A percentile compares a stretch with the other conserved stretches of the same genome.
phyloP scores from a whole-genome alignment of 2,797 vertebrate species.

The Bradypodion ventrale region DNA sequence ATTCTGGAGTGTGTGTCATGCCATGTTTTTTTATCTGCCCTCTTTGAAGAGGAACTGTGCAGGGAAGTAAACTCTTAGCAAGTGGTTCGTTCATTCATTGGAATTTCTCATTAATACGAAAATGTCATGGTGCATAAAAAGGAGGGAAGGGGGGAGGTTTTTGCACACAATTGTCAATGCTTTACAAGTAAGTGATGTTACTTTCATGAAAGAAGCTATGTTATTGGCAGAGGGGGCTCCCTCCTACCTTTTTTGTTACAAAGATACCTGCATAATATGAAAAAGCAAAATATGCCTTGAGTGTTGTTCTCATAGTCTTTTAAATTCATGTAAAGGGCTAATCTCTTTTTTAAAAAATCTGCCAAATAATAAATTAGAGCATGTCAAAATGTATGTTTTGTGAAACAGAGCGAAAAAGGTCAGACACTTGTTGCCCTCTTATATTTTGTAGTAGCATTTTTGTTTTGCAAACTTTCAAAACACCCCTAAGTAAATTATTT shows the following conservation, averaged over 20 bases:
- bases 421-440: constrained; percentile 50
- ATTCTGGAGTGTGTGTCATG: constrained; percentile 48
- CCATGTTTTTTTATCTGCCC: constrained; percentile 61
- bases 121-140: not conserved
- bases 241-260: not conserved
- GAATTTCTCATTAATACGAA: constrained; percentile 35
- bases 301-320: constrained; percentile 39
- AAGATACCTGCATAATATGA: not conserved
- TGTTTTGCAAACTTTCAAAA: constrained; percentile 62
- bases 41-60: constrained; percentile 47
- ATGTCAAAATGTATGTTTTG: constrained; percentile 49
- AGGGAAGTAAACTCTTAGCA: constrained; percentile 35
- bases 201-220: not conserved
- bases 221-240: constrained; percentile 6
- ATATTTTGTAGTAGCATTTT: constrained; percentile 54
- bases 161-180: not conserved
- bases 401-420: constrained; percentile 35
- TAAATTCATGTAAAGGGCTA: constrained; percentile 47
- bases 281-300: constrained; percentile 34
- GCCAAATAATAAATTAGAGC: constrained; percentile 26
- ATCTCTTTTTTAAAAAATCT: constrained; percentile 28
- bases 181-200: not conserved
- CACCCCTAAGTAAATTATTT: constrained; percentile 61
- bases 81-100: constrained; percentile 31
- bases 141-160: not conserved